A percentile compares a stretch with the other conserved stretches of the same genome.
Conservation (phyloP, 2,113 vertebrate species). For the Oryzias woworae region DNA sequence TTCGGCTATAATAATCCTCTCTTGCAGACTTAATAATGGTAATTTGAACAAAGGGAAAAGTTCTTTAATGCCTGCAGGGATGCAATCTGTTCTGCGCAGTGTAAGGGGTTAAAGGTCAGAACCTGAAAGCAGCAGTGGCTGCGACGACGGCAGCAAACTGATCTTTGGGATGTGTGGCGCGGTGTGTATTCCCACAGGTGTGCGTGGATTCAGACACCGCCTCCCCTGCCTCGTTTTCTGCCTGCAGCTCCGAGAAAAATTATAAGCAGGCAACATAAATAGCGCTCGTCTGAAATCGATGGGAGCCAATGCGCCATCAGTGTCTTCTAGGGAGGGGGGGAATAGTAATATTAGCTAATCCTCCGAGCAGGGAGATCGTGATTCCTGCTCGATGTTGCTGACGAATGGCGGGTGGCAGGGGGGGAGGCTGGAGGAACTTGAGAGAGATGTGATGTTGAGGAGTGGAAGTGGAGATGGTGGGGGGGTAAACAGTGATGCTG, state of each 20-base stretch:
- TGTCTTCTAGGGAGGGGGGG: conserved; percentile 58
- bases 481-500: too few relatives aligned
- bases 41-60: conserved; percentile 27
- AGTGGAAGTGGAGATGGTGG: neutral
- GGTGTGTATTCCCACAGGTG: conserved; percentile 1
- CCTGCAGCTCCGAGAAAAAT: conserved; percentile 55
- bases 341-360: conserved; percentile 68
- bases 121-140: neutral
- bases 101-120: conserved; percentile 37
- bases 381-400: conserved; percentile 62
- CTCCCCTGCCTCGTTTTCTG: conserved; percentile 30
- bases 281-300: conserved; percentile 72
- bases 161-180: neutral
- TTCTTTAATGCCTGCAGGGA: conserved; percentile 15
- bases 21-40: conserved; percentile 39
- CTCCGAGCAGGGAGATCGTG: conserved; percentile 66
- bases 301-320: conserved; percentile 68
- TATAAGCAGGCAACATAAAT: conserved; percentile 69
- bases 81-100: conserved; percentile 13
- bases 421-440: conserved; percentile 21
- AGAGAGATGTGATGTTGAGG: conserved; percentile 58
- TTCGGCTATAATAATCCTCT: conserved; percentile 33
- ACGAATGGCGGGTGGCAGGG: conserved; percentile 47
- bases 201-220: conserved; percentile 22
- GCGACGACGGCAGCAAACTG: neutral